These are phyloP conservation scores for Neodiprion fabricii DNA, from an alignment of 1,140 invertebrate genomes.

Conservation along the genomic window DNA sequence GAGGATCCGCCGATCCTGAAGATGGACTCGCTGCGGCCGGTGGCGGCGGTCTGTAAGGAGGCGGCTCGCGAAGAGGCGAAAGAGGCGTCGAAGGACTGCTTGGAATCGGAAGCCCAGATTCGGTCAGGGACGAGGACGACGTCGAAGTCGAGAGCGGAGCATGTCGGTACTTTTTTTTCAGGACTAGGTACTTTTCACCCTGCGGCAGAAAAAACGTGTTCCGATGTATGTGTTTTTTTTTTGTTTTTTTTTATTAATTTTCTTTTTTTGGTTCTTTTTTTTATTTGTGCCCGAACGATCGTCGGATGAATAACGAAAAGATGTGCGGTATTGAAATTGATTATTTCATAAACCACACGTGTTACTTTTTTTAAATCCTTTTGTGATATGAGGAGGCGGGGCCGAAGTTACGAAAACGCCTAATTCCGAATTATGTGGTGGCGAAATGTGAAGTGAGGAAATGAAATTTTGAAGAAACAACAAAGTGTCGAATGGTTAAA, in stretches of 20 bases:
- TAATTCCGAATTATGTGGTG: too few species aligned
- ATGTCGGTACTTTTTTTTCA: slow-evolving; percentile 77
- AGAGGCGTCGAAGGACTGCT: slow-evolving; percentile 41
- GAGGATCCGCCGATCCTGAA: slow-evolving; percentile 1
- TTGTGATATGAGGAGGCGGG: too few species aligned
- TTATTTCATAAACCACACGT: background rate
- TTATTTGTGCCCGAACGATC: too few species aligned
- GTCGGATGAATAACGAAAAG: too few species aligned
- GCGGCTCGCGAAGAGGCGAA: slow-evolving; percentile 62
- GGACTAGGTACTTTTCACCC: slow-evolving; percentile 83
- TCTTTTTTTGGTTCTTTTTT: too few species aligned
- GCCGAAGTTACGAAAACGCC: too few species aligned
- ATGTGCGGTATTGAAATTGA: background rate
- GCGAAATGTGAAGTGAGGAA: too few species aligned
- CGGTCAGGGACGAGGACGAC: slow-evolving; percentile 26
- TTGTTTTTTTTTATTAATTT: too few species aligned
- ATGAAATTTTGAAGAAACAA: too few species aligned
- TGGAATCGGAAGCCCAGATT: slow-evolving; percentile 19
- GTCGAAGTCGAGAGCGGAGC: slow-evolving; percentile 47
- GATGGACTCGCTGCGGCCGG: slow-evolving; percentile 59
- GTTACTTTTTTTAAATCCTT: too few species aligned
- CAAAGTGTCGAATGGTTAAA: background rate
- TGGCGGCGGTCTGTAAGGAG: slow-evolving; percentile 73
- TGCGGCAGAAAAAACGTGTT: slow-evolving; percentile 41
- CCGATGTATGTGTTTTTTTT: too few species aligned